A percentile compares a stretch with the other conserved stretches of the same genome.
phyloP scores from a whole-genome alignment of 35 echinoderm and acorn worm species.

The Apostichopus californicus region DNA sequence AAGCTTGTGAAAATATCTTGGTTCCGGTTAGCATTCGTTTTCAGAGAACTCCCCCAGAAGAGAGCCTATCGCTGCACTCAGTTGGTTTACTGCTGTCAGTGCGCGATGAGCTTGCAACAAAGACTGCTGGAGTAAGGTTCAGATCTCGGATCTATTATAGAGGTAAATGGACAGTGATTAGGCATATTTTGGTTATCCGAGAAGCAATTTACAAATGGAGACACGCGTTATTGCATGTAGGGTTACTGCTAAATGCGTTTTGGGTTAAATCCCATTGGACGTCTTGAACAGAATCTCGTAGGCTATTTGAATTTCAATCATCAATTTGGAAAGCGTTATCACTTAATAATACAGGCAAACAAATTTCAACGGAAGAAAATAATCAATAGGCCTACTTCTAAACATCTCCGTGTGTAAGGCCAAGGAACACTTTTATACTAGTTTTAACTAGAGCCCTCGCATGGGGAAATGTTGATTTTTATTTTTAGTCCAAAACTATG shows the following conservation, averaged over 20 bases:
- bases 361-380: too few relatives aligned
- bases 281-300: too few relatives aligned
- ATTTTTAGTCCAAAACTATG: too few relatives aligned
- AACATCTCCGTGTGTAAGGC: too few relatives aligned
- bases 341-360: too few relatives aligned
- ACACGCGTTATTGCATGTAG: constrained; percentile 32
- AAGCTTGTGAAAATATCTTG: constrained; percentile 12
- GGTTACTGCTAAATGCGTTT: constrained; percentile 1
- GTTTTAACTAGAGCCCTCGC: too few relatives aligned
- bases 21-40: constrained; percentile 36
- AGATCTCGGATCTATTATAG: constrained; percentile 25
- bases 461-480: too few relatives aligned
- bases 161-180: constrained; percentile 42
- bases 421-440: too few relatives aligned
- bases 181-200: constrained; percentile 39
- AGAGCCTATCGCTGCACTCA: background rate
- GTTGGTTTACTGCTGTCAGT: constrained; percentile 12
- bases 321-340: too few relatives aligned
- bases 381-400: too few relatives aligned
- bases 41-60: background rate
- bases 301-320: too few relatives aligned
- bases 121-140: background rate
- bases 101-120: background rate
- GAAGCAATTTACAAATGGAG: constrained; percentile 2
- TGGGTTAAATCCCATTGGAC: background rate